Percentiles rank a stretch among this genome's conserved stretches.
phyloP scores from a whole-genome alignment of 1,140 invertebrate species.

The Zaprionus tsacasi region DNA sequence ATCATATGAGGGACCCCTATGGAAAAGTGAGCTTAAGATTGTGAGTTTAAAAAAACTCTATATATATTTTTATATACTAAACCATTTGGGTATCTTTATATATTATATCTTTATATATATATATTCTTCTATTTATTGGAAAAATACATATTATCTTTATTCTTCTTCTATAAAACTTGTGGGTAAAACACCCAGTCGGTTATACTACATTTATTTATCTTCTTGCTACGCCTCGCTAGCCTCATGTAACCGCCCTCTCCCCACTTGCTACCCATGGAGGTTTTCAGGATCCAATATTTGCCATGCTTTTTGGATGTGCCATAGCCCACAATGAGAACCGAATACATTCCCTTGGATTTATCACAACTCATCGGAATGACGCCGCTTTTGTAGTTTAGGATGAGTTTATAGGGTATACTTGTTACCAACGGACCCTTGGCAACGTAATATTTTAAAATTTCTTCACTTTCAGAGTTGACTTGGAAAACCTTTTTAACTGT shows the following conservation, averaged over 20 bases:
- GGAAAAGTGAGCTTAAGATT: no score
- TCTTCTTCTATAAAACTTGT: no score
- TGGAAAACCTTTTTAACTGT: neutral
- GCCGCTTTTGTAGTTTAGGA: conserved; percentile 6
- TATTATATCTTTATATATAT: no score
- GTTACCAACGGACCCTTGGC: conserved; percentile 18
- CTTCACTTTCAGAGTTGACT: neutral
- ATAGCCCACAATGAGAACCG: conserved; percentile 36
- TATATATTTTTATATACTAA: no score
- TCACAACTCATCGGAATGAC: neutral
- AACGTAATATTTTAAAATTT: neutral
- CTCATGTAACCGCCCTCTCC: conserved; percentile 27
- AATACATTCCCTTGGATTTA: neutral
- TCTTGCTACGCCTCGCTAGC: conserved; percentile 6
- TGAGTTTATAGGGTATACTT: neutral
- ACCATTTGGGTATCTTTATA: no score
- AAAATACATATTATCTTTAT: no score
- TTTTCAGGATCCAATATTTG: conserved; percentile 30
- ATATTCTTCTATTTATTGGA: no score
- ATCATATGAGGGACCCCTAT: no score
- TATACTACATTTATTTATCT: no score
- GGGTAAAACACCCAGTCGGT: no score
- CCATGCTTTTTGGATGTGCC: neutral
- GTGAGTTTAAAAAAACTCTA: no score
- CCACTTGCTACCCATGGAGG: neutral